Conservation (phyloP, 2,113 vertebrate species). For the Daphoenositta chrysoptera region DNA sequence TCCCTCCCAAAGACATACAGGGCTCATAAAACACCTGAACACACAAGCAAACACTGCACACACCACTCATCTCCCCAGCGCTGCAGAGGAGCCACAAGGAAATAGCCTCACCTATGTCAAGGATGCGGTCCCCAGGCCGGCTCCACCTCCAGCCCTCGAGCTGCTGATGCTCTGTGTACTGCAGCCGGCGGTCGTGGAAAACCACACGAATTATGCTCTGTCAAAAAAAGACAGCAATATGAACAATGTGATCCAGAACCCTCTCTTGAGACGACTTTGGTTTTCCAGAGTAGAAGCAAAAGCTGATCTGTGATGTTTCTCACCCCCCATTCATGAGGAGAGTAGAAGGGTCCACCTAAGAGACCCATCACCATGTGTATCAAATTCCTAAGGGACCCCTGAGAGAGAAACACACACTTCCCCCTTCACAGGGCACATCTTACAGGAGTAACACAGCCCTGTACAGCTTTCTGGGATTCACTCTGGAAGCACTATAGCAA, state of each 20-base stretch:
- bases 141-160: conserved; percentile 95
- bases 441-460: not conserved
- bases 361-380: not conserved
- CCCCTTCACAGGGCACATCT: not conserved
- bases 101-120: conserved; percentile 86
- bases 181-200: conserved; percentile 92
- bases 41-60: not conserved
- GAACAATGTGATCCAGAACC: not conserved
- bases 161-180: conserved; percentile 93
- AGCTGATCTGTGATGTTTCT: not conserved
- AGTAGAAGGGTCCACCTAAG: not conserved
- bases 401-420: not conserved
- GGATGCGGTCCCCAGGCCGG: conserved; percentile 91
- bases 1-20: not conserved
- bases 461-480: not conserved
- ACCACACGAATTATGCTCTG: conserved; percentile 92
- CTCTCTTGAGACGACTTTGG: not conserved
- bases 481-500: not conserved
- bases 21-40: not conserved
- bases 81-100: not conserved
- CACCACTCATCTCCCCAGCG: not conserved
- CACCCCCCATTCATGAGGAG: not conserved
- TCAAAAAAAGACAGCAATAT: conserved; percentile 21
- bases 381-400: not conserved
- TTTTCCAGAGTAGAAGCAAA: conserved; percentile 20